These are phyloP conservation scores for Setophaga petechia DNA, from an alignment of 2,113 vertebrate species.

Conservation along the genomic window DNA sequence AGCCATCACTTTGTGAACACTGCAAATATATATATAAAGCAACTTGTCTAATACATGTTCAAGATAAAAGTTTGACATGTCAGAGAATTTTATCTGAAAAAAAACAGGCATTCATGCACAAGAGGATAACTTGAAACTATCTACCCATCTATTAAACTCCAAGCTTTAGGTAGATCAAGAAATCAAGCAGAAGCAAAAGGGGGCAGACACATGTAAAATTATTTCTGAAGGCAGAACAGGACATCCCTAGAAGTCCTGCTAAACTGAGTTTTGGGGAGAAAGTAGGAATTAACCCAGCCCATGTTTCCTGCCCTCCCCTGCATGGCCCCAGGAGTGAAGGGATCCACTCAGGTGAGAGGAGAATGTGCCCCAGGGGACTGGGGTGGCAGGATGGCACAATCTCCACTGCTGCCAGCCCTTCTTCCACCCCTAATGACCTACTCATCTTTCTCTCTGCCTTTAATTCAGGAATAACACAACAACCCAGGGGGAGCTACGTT, in stretches of 20 bases:
- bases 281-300: not conserved
- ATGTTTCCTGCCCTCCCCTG: not conserved
- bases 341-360: not conserved
- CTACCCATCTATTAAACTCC: not conserved
- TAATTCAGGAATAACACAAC: not conserved
- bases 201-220: not conserved
- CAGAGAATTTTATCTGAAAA: constrained; percentile 30
- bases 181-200: constrained; percentile 18
- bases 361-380: rapidly evolving
- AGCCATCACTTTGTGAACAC: not conserved
- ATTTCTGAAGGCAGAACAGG: constrained; percentile 11
- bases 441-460: not conserved
- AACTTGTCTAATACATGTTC: not conserved
- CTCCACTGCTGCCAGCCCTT: not conserved
- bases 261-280: not conserved
- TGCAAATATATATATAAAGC: not conserved
- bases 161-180: not conserved
- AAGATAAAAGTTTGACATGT: constrained; percentile 20
- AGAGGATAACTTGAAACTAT: constrained; percentile 47
- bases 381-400: not conserved
- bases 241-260: not conserved
- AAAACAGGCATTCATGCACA: not conserved
- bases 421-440: not conserved
- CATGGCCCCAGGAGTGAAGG: rapidly evolving
- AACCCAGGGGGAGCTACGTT: rapidly evolving